Percentiles rank a stretch among this genome's conserved stretches.
Conservation (phyloP, 2,888 invertebrate genomes). For the Bellardia bayeri region DNA sequence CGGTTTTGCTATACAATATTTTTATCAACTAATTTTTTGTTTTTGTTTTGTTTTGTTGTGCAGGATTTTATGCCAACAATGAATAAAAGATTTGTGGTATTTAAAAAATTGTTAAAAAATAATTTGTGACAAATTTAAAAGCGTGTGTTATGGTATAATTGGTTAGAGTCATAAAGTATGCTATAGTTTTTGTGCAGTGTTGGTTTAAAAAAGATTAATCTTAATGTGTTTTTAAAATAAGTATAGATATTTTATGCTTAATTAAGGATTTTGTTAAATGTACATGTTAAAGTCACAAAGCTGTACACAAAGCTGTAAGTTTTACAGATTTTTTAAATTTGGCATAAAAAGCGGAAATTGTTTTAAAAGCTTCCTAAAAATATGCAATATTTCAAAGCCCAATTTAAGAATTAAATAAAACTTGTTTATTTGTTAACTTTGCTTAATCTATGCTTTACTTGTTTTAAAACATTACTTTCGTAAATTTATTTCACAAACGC, state of each 20-base stretch:
- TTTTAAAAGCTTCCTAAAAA: too few relatives aligned
- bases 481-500: neutral
- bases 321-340: neutral
- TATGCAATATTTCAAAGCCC: too few relatives aligned
- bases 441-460: neutral
- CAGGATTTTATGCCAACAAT: conserved; percentile 38
- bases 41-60: neutral
- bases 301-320: neutral
- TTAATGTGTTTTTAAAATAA: neutral
- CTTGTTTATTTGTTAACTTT: neutral
- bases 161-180: conserved; percentile 11
- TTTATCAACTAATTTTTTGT: conserved; percentile 54
- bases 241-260: neutral
- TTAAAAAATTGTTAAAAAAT: conserved; percentile 69
- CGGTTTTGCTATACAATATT: conserved; percentile 49
- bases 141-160: conserved; percentile 27
- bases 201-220: neutral
- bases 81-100: conserved; percentile 68
- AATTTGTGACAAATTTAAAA: conserved; percentile 64
- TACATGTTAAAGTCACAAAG: neutral
- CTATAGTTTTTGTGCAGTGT: conserved; percentile 1
- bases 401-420: too few relatives aligned
- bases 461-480: neutral
- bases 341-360: too few relatives aligned
- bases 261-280: too few relatives aligned